Evolutionary conservation across 2,888 invertebrate genomes (phyloP), one percentile per base, ranked within the genome.

Genomic region (Drosophila yooni): DNA sequence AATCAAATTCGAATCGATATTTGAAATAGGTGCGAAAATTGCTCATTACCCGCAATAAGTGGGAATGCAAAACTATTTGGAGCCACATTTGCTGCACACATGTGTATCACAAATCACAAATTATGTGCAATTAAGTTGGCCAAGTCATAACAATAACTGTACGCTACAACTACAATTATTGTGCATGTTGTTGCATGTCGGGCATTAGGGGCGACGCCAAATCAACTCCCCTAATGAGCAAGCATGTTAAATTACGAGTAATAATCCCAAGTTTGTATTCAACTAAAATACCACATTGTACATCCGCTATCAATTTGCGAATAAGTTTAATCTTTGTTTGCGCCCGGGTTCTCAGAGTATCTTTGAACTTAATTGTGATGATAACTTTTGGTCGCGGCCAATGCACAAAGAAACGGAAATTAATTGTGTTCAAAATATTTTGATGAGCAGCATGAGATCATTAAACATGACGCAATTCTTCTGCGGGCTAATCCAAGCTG

Each of bases 361-460:
- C 53, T 63, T 34, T 51, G 6, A 7, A 6, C 40, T 31, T 33
- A 50, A 34, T 68, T 51, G 18, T 18, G 43, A 51, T 25, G n/a
- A 8, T n/a, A 29, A 48, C 2, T 27, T 64, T 68, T 38, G 65
- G 74, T 87, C 88, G 87, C 60, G 84, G 74, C 64, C 36, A 53
- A 18, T 58, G 81, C 54, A 63, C 79, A 70, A 31, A 54, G 70
- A 56, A 25, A 36, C 52, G 54, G 66, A 85, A 83, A 71, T 81
- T 54, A 53, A 48, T 60, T 40, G 18, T n/a, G 21, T 25, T 33
- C 6, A 36, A 61, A 33, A 31, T 38, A 60, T 67, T 51, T 31
- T 18, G 57, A 61, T 76, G 31, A 58, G 11, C 36, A 27, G 53
- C 65, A 79, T 83, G 88, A 88, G 83, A 82, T 86, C 86, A 88